Conservation (phyloP, 2,888 invertebrate species). For the Osmoderma eremita region DNA sequence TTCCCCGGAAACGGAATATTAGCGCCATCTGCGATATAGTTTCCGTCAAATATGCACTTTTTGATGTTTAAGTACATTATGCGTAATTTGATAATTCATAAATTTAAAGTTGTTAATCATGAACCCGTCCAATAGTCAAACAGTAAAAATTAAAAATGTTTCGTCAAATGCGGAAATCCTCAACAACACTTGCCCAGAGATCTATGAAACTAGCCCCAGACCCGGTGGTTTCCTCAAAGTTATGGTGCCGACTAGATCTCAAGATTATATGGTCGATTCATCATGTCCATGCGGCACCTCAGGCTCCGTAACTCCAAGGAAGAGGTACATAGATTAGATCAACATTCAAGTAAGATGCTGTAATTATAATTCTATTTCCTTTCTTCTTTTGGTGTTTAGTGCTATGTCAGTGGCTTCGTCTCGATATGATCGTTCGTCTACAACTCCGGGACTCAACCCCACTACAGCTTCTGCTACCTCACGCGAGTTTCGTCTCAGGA, state of each 20-base stretch:
- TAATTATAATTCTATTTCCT: not conserved
- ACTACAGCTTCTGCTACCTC: constrained; percentile 30
- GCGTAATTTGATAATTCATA: not conserved
- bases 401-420: constrained; percentile 27
- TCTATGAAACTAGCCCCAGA: constrained; percentile 42
- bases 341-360: not conserved
- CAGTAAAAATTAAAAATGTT: constrained; percentile 37
- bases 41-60: not conserved
- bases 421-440: constrained; percentile 18
- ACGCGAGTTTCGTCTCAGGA: constrained; percentile 41
- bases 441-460: not conserved
- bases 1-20: too few relatives aligned
- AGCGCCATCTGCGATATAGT: too few relatives aligned
- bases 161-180: constrained; percentile 39
- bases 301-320: constrained; percentile 5
- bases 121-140: not conserved
- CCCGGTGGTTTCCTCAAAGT: constrained; percentile 45
- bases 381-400: constrained; percentile 10
- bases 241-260: constrained; percentile 39
- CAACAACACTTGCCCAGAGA: constrained; percentile 37
- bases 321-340: constrained; percentile 13
- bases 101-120: constrained; percentile 1
- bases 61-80: not conserved
- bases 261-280: constrained; percentile 35
- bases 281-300: not conserved